Evolutionary conservation across 2,113 vertebrate genomes (phyloP).

Genomic region (Arizona elegans): DNA sequence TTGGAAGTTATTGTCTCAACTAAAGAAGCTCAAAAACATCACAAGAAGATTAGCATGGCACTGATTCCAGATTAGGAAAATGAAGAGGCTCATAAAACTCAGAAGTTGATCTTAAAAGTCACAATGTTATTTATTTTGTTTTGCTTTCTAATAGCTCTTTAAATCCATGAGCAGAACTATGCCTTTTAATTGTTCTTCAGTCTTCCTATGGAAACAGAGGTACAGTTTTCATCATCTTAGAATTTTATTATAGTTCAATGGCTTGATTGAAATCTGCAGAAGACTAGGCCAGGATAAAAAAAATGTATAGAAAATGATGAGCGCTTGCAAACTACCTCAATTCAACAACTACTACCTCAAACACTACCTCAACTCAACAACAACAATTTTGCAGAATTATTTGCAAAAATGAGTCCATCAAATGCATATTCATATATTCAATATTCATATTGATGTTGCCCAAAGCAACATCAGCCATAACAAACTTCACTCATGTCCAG

Average conservation of each 20-base stretch:
- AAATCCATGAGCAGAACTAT: not conserved
- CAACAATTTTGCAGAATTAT: too few relatives aligned
- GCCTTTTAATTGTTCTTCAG: conserved; percentile 2
- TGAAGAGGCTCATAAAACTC: not conserved
- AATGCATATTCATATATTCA: too few relatives aligned
- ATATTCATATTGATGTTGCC: too few relatives aligned
- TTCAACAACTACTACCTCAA: too few relatives aligned
- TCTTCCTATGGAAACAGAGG: not conserved
- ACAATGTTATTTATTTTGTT: not conserved
- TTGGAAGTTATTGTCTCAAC: not conserved
- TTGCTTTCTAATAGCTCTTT: not conserved
- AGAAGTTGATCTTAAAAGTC: not conserved
- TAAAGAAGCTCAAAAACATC: not conserved
- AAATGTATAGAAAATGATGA: not conserved
- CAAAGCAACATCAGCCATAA: too few relatives aligned
- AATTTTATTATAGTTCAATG: rapidly evolving
- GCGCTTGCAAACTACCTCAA: not conserved
- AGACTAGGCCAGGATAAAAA: not conserved
- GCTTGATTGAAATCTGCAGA: not conserved
- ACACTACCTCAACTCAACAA: too few relatives aligned
- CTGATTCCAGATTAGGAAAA: not conserved
- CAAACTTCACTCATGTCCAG: too few relatives aligned
- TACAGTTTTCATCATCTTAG: not conserved
- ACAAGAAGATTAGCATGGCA: not conserved
- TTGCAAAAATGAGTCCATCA: too few relatives aligned